Evolutionary conservation across 2,888 invertebrate species (phyloP), one percentile per base, ranked within the genome.

Genomic region (Nymphalis polychloros): DNA sequence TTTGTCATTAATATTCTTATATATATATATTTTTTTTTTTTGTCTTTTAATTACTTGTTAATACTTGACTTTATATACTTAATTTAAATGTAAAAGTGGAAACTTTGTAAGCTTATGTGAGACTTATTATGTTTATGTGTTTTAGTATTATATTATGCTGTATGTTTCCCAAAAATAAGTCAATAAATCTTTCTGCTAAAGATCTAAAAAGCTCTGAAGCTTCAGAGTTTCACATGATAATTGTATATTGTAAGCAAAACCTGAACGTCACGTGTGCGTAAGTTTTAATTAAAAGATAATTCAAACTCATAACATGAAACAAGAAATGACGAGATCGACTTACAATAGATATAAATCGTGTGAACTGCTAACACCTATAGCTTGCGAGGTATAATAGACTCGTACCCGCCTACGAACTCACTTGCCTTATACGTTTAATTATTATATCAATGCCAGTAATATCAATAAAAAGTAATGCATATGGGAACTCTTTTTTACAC

Each of bases 341-440:
- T 69, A 73, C 73, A 73, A 70, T 64, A 68, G 70, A 73, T 74
- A 74, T 63, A 65, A 67, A 70, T 67, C 74, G 73, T 74, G 74
- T 72, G 74, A 74, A 73, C 68, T 52, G 57, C 68, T 62, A 70
- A 72, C 62, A 71, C 64, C 62, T 63, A 68, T 73, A 69, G 63
- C 67, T 72, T 66, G 63, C 47, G 52, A 35, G 46, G 59, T 60
- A 69, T 69, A 69, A 69, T 64, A 66, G 65, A 69, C 57, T 61
- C 66, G 63, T 60, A 57, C 63, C 69, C 71, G 66, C 65, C 71
- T 63, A 63, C 63, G 47, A 47, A 19, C 50, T 59, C 35, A 48
- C 23, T 27, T 69, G 61, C 59, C 62, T 70, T 72, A 64, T 65
- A 65, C 27, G 17, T 60, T 68, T 59, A 59, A 68, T 63, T 69